Evolutionary conservation across 2,888 invertebrate genomes (phyloP), one percentile per base, ranked within the genome.

Genomic region (Saturnia pavonia): DNA sequence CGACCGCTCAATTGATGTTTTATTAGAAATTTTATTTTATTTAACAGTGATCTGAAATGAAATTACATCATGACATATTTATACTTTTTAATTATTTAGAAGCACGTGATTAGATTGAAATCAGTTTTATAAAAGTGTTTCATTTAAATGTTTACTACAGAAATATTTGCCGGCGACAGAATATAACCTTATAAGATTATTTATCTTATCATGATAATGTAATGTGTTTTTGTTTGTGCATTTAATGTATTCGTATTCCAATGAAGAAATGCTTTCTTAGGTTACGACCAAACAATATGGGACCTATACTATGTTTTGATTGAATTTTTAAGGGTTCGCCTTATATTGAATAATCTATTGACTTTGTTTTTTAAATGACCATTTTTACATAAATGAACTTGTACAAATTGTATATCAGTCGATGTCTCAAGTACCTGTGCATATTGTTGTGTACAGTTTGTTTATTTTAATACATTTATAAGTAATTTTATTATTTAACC

Each of bases 391-490:
- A n/a, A n/a, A n/a, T 51, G 7, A 22, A 22, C 19, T 9, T 54
- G 22, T 54, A 54, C 22, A 9, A 54, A 54, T 11, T 7, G 54
- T 54, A 54, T 54, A 22, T 54, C 16, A 19, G 7, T 48, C 19
- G 19, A 48, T 19, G 40, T 34, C 67, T 25, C 7, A 6, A 67
- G 72, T 72, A 71, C 69, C 54, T 71, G 67, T 69, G 70, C 65
- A 60, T 54, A 65, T 65, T 66, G 69, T 70, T 71, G 63, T 72
- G 71, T 72, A 71, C 70, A 71, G 67, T 67, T 69, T n/a, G 22
- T 45, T 65, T 51, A 69, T 72, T 72, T 68, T 67, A 51, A 16
- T 70, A 60, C 43, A 14, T 22, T 68, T 9, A 68, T 68, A 45
- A 22, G 16, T 69, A 67, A 40, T 66, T 65, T 60, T 11, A 71